These are phyloP conservation scores for Pandemis cinnamomeana DNA, from an alignment of 2,888 invertebrate species.

Conservation along the genomic window DNA sequence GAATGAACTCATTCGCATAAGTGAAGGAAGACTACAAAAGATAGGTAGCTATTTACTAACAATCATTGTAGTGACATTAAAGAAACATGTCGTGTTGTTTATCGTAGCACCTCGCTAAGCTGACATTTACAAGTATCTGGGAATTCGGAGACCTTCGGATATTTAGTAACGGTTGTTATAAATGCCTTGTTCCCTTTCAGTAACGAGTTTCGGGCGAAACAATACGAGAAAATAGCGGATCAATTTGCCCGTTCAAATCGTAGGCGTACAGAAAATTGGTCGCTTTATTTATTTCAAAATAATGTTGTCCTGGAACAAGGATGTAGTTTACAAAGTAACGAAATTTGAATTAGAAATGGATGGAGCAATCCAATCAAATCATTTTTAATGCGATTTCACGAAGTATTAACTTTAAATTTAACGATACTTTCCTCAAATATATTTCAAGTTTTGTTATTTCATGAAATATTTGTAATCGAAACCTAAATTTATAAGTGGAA, in stretches of 20 bases:
- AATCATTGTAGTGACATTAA: slow-evolving; percentile 5
- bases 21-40: neutral
- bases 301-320: neutral
- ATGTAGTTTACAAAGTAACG: neutral
- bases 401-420: neutral
- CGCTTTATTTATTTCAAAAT: slow-evolving; percentile 6
- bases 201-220: slow-evolving; percentile 56
- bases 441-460: too few species aligned
- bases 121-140: slow-evolving; percentile 65
- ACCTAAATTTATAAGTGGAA: neutral
- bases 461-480: neutral
- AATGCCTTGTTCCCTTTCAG: slow-evolving; percentile 60
- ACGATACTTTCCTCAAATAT: neutral
- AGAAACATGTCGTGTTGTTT: slow-evolving; percentile 40
- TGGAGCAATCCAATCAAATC: neutral
- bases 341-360: neutral
- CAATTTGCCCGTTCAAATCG: slow-evolving; percentile 32
- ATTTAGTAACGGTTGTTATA: slow-evolving; percentile 65
- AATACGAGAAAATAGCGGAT: slow-evolving; percentile 28
- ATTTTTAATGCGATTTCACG: neutral
- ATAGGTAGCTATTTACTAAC: neutral
- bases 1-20: too few species aligned
- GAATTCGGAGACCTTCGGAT: slow-evolving; percentile 55
- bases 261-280: slow-evolving; percentile 34
- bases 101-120: slow-evolving; percentile 65